Percentiles rank a stretch among this genome's conserved stretches.
Evolutionary conservation across 2,888 invertebrate species (phyloP).

Genomic region (Aethes cnicana): DNA sequence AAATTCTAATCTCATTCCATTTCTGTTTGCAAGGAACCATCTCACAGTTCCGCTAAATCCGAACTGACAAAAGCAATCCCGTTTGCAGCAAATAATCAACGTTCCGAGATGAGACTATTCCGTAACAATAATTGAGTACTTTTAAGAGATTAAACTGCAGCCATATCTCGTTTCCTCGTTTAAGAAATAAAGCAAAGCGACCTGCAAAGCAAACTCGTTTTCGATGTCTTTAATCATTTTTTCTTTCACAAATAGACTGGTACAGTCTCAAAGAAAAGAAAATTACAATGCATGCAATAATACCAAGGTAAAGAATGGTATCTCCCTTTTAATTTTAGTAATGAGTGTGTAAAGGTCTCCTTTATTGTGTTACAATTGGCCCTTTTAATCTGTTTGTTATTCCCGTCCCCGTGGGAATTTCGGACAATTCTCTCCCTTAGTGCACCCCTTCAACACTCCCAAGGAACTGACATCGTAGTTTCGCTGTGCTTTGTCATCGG

Average conservation of each 20-base stretch:
- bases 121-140: slow-evolving; percentile 11
- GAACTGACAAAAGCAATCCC: background rate
- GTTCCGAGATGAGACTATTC: slow-evolving; percentile 5
- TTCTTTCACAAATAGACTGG: slow-evolving; percentile 22
- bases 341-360: background rate
- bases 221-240: slow-evolving; percentile 26
- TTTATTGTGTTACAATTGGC: no score
- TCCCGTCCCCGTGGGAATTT: no score
- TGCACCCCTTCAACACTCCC: no score
- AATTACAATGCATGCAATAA: slow-evolving; percentile 4
- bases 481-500: no score
- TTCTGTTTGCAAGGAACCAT: no score
- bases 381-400: no score
- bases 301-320: slow-evolving; percentile 1
- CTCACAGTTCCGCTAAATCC: no score
- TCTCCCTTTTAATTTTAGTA: slow-evolving; percentile 13
- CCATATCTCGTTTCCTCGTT: slow-evolving; percentile 25
- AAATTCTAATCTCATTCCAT: no score
- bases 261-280: slow-evolving; percentile 11
- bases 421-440: no score
- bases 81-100: slow-evolving; percentile 2
- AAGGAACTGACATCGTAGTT: no score
- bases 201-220: slow-evolving; percentile 26
- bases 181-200: slow-evolving; percentile 13
- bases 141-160: slow-evolving; percentile 24